phyloP scores from a whole-genome alignment of 2,888 invertebrate species.

The Dastarcus helophoroides region DNA sequence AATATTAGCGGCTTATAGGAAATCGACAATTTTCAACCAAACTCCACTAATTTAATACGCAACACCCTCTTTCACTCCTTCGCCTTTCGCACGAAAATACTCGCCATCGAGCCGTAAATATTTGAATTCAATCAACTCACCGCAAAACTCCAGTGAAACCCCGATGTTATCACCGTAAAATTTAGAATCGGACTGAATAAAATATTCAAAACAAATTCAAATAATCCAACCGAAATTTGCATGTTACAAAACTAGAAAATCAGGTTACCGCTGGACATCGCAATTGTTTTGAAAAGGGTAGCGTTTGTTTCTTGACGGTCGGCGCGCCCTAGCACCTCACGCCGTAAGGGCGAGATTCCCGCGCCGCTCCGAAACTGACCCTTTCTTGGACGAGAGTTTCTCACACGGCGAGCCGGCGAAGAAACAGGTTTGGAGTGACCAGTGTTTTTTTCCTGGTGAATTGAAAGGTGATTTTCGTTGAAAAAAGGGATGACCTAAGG shows the following conservation, averaged over 20 bases:
- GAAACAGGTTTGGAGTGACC: constrained; percentile 31
- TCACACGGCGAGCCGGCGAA: constrained; percentile 19
- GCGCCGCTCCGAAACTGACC: constrained; percentile 20
- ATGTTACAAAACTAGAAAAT: constrained; percentile 32
- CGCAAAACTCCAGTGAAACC: too few species aligned
- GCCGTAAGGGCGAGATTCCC: constrained; percentile 11
- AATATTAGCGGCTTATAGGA: constrained; percentile 29
- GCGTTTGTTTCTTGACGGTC: constrained; percentile 19
- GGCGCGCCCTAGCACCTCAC: constrained; percentile 8
- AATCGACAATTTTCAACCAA: constrained; percentile 29
- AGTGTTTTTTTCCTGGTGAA: constrained; percentile 19
- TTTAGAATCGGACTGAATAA: constrained; percentile 31
- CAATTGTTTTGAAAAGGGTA: constrained; percentile 26
- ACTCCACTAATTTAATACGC: too few species aligned
- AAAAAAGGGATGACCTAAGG: constrained; percentile 4
- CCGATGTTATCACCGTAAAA: constrained; percentile 28
- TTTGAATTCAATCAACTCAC: too few species aligned
- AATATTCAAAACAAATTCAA: constrained; percentile 20
- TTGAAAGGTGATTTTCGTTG: neutral
- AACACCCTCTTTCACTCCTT: too few species aligned
- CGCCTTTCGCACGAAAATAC: neutral
- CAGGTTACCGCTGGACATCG: constrained; percentile 31
- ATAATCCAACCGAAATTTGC: constrained; percentile 17
- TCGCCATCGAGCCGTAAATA: constrained; percentile 1
- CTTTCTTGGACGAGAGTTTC: constrained; percentile 24